phyloP scores from a whole-genome alignment of 2,888 invertebrate species.

The Lymantria dispar region DNA sequence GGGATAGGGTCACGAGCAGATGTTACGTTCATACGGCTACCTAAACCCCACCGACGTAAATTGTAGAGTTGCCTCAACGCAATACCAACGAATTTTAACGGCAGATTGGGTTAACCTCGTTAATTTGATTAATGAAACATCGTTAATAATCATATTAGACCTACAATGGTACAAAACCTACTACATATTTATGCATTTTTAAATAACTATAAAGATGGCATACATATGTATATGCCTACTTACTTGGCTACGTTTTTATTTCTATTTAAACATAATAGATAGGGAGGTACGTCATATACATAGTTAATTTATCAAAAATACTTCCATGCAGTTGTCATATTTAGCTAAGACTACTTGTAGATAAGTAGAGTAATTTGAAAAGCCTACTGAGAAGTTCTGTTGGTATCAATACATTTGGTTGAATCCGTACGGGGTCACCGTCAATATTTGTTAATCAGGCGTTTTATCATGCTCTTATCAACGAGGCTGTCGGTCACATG shows the following conservation, averaged over 20 bases:
- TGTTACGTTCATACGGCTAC: conserved; percentile 62
- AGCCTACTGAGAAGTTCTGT: conserved; percentile 28
- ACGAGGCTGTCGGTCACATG: conserved; percentile 42
- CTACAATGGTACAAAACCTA: conserved; percentile 7
- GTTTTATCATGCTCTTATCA: conserved; percentile 76
- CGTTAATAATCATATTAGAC: too few species aligned
- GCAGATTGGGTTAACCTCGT: neutral
- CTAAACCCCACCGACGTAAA: conserved; percentile 13
- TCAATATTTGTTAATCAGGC: conserved; percentile 69
- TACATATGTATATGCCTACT: too few species aligned
- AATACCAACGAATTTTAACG: neutral
- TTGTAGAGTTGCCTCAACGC: neutral
- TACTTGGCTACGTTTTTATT: too few species aligned
- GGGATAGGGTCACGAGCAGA: conserved; percentile 67
- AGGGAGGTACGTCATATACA: too few species aligned
- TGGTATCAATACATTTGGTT: conserved; percentile 35
- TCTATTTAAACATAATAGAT: too few species aligned
- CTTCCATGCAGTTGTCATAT: too few species aligned
- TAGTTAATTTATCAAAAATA: too few species aligned
- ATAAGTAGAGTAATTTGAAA: conserved; percentile 16
- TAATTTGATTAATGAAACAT: neutral
- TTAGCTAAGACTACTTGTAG: too few species aligned
- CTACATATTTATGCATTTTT: too few species aligned
- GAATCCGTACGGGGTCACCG: conserved; percentile 58
- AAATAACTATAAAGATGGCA: too few species aligned